Evolutionary conservation across 2,888 invertebrate genomes (phyloP), one percentile per base, ranked within the genome.

Genomic region (Hymenopus coronatus): DNA sequence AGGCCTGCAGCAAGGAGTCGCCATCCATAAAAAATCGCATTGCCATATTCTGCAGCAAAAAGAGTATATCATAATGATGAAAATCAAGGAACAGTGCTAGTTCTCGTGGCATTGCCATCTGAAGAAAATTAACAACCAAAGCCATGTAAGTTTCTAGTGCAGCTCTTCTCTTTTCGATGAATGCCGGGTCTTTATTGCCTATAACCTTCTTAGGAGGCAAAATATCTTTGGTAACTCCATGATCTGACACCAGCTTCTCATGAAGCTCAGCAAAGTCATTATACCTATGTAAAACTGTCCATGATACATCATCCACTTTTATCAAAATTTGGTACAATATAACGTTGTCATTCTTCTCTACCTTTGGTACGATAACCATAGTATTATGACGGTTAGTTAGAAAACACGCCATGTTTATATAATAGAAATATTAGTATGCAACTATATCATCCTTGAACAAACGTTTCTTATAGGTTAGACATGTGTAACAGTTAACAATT

Each of bases 141-240:
- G 95, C 96, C 86, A 99, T 94, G 93, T 99, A 99, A 87, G 95
- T 94, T 93, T 98, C 97, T 83, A 99, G 94, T 27, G 96, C 97
- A 90, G 95, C 94, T 90, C 97, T 95, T 88, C 99, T 95, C 92
- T 96, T 97, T 92, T 97, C 97, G 2, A 99, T 95, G 92, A 99
- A 99, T 89, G 96, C 94, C 0, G 97, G 97, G 90, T 97, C 97
- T 93, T 97, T 97, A 92, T 98, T 98, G 1, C 98, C 96, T 91
- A 98, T 96, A 6, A 98, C 95, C 94, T 98, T 98, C 93, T 99
- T 99, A 0, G 98, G 98, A 20, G 99, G 99, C 27, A 99, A 93
- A 90, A 98, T 94, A 91, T 97, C 97, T 92, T 97, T 97, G 12
- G 97, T 96, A 6, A 98, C 95, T 88, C 97, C 97, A 93, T 97